Base-by-base conservation (phyloP, 2,113 vertebrate genomes). In the Brachyhypopomus gauderio region DNA sequence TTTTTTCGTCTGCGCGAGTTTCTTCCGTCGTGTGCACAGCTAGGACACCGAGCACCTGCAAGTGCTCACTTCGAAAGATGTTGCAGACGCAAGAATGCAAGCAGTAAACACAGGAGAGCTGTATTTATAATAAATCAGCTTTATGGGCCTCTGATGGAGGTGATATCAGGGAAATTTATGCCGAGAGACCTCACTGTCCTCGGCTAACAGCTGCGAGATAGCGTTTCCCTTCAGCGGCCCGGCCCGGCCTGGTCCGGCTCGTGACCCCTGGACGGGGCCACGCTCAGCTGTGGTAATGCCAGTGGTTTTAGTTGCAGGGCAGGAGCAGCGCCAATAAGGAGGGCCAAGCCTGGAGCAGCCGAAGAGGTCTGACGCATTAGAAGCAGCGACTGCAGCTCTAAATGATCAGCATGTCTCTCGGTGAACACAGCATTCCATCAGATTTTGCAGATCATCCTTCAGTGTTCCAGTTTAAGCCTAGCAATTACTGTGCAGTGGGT, bases 111-210 rank as follows among this genome's bases (percentile, higher is more conserved):
- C 94, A 95, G 86, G 92, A 94, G 95, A 94, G 91, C 95, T 92
- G 93, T 97, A 96, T 98, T 98, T 98, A 98, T 96, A 96, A 99
- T 99, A 97, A 95, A 95, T 99, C 97, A 97, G 93, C 95, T 96
- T 98, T 98, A 98, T 98, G 95, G 96, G 94, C 94, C 95, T 95
- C 95, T 94, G 94, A 97, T 99, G 97, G 96, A 90, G 96, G 94
- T 96, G 96, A 96, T 98, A 97, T 97, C 95, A 95, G 94, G 87
- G 88, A 91, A 95, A 96, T 98, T 98, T 97, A 98, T 95, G 94
- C 94, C 92, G 93, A 88, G 90, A 94, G 94, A 95, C 94, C 93
- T 95, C 88, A 81, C 90, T 90, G 92, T 92, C 90, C 92, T 93
- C 91, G 88, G 88, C 90, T 34, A 93, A 94, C 96, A 98, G 96